Evolutionary conservation across 2,888 invertebrate species (phyloP).

Genomic region (Dendrolimus pini): DNA sequence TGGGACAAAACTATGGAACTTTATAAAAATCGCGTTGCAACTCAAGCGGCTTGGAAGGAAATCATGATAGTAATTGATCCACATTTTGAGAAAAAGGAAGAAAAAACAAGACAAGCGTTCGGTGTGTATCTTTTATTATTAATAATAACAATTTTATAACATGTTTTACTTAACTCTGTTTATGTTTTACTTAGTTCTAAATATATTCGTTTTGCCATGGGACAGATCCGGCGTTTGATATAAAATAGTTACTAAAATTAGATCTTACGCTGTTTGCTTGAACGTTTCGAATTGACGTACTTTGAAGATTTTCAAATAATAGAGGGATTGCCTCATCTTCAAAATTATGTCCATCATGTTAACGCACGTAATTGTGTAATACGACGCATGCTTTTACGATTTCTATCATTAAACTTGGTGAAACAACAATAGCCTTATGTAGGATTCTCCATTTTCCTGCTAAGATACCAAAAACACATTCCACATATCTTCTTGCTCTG

Average conservation of each 20-base stretch:
- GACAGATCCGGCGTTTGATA: slow-evolving; percentile 9
- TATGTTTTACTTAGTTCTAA: no score
- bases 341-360: slow-evolving; percentile 20
- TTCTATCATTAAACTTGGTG: no score
- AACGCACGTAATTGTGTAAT: slow-evolving; percentile 21
- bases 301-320: slow-evolving; percentile 22
- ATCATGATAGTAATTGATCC: slow-evolving; percentile 4
- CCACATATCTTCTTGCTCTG: no score
- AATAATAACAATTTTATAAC: no score
- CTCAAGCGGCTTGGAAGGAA: slow-evolving; percentile 8
- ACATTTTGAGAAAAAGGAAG: slow-evolving; percentile 6
- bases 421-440: no score
- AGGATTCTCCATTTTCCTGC: no score
- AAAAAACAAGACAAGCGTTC: slow-evolving; percentile 11
- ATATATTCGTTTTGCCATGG: no score
- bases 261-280: slow-evolving; percentile 17
- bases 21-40: slow-evolving; percentile 9
- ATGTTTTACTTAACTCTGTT: no score
- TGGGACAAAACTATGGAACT: no score
- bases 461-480: no score
- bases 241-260: slow-evolving; percentile 20
- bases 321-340: slow-evolving; percentile 19
- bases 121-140: slow-evolving; percentile 13
- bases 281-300: slow-evolving; percentile 19
- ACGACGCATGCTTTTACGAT: slow-evolving; percentile 1